Evolutionary conservation across 2,113 vertebrate species (phyloP), one percentile per base, ranked within the genome.

Genomic region (Pterophyllum scalare): DNA sequence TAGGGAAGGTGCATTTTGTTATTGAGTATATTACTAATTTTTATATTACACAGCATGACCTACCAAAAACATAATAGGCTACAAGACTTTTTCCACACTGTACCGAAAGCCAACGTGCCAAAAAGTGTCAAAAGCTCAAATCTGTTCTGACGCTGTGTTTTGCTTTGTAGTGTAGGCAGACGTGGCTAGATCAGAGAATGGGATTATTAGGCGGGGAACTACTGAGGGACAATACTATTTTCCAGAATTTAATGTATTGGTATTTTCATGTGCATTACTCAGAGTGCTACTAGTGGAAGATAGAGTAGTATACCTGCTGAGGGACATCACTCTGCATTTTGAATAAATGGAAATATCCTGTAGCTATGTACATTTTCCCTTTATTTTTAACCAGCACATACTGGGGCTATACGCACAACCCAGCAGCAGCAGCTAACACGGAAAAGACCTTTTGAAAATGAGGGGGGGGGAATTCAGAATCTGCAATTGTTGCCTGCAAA

Each of bases 21-120:
- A 92, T 86, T 70, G 91, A 92, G 91, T 87, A 91, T 94, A 95
- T 93, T 91, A 90, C 81, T 88, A 80, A 84, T 90, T 91, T 90
- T 80, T 91, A 88, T 88, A 92, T 94, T 87, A 93, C 89, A 81
- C 92, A 93, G 87, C 88, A 81, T 15, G 58, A 85, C 65, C 62
- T 79, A 58, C 77, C 80, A 64, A 93, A 93, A 83, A 84, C 65
- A 85, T 91, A 86, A 90, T 83, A 57, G 86, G 85, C 83, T 79
- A 81, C 77, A 87, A 89, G 82, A 83, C 11, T 83, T 82, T 83
- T 31, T 26, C 24, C 58, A 77, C 75, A 80, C 77, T 56, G 85
- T n/a, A 87, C 65, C 67, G 35, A 77, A 91, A 80, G 85, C 77
- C 85, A 91, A 75, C 86, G 77, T 75, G 72, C 79, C 65, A 87